Evolutionary conservation across 2,113 vertebrate genomes (phyloP).

Genomic region (Salvelinus fontinalis): DNA sequence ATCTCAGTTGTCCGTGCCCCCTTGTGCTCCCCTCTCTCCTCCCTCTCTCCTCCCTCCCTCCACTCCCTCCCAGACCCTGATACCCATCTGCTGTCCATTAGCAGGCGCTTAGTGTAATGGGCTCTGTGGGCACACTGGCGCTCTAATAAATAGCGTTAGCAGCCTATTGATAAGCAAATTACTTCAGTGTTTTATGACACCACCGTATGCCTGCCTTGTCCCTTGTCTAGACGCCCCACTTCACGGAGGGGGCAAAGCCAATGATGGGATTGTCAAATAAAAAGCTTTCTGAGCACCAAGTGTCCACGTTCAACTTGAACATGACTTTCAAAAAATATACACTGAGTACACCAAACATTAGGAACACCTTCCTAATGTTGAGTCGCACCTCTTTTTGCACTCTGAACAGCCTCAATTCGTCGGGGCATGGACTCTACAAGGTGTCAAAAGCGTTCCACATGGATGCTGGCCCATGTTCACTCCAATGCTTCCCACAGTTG

Average conservation of each 20-base stretch:
- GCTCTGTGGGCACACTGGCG: conserved; percentile 33
- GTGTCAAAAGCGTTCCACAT: no score
- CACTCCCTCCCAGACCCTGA: conserved; percentile 5
- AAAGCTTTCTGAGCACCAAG: background rate
- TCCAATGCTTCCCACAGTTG: no score
- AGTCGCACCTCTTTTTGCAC: no score
- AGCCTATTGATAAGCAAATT: conserved; percentile 41
- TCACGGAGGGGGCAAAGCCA: background rate
- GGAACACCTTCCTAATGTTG: no score
- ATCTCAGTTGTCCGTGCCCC: conserved; percentile 10
- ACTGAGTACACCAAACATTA: no score
- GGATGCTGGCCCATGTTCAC: no score
- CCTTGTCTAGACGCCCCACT: background rate
- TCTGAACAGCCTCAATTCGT: no score
- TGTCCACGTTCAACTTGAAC: background rate
- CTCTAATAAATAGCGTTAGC: conserved; percentile 53
- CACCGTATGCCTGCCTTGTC: background rate
- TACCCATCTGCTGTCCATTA: conserved; percentile 69
- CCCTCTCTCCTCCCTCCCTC: conserved; percentile 8
- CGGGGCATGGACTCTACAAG: no score
- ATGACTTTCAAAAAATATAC: background rate
- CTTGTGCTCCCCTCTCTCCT: conserved; percentile 28
- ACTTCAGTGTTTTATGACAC: conserved; percentile 1
- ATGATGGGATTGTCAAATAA: no score
- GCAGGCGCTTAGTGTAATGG: conserved; percentile 50